Evolutionary conservation across 2,797 vertebrate genomes (phyloP).

Genomic region (Serranus cabrilla): DNA sequence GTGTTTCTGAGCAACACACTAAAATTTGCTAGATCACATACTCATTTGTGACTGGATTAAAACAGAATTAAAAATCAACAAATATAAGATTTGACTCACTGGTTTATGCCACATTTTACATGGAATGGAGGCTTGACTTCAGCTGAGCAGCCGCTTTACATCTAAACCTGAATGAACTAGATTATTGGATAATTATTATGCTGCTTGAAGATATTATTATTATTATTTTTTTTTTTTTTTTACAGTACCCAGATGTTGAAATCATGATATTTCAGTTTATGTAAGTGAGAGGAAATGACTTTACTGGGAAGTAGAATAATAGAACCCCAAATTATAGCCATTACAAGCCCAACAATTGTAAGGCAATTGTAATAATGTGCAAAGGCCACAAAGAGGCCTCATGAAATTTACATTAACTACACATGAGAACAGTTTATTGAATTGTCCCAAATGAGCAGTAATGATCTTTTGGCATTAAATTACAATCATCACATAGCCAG

Average conservation of each 20-base stretch:
- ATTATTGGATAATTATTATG: constrained; percentile 2
- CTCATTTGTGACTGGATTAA: neutral
- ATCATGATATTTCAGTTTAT: neutral
- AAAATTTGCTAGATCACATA: neutral
- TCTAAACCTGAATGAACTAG: constrained; percentile 28
- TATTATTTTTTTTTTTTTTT: too few relatives aligned
- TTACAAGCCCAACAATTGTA: neutral
- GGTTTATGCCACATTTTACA: neutral
- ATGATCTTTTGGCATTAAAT: neutral
- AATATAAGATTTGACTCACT: neutral
- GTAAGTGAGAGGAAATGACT: neutral
- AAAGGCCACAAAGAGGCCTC: neutral
- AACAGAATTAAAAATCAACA: neutral
- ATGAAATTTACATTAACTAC: neutral
- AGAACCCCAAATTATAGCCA: neutral
- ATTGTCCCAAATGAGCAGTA: neutral
- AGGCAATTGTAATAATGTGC: neutral
- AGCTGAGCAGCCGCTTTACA: constrained; percentile 10
- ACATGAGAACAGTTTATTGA: neutral
- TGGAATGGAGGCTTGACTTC: neutral
- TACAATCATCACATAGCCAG: neutral
- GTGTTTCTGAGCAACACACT: neutral
- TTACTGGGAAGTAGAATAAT: too few relatives aligned
- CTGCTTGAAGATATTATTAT: too few relatives aligned
- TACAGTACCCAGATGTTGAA: neutral